A percentile compares a stretch with the other conserved stretches of the same genome.
Evolutionary conservation across 2,888 invertebrate species (phyloP).

Genomic region (Leptogaster cylindrica): DNA sequence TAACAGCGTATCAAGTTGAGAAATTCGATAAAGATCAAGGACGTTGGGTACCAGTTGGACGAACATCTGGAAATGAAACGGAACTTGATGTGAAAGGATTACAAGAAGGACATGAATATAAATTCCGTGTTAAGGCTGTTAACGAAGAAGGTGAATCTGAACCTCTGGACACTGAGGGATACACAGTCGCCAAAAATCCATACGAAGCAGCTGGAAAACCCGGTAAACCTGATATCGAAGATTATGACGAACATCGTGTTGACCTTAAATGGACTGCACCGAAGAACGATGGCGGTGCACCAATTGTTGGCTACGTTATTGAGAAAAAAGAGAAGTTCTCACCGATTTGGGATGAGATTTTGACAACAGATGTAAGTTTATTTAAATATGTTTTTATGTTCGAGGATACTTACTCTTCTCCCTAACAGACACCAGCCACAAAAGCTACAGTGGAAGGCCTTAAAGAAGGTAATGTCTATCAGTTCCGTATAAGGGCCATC

Average conservation of each 20-base stretch:
- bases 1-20: slow-evolving; percentile 91
- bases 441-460: slow-evolving; percentile 85
- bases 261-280: slow-evolving; percentile 94
- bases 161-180: slow-evolving; percentile 88
- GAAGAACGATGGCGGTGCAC: slow-evolving; percentile 93
- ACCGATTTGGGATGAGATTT: slow-evolving; percentile 85
- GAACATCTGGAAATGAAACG: slow-evolving; percentile 77
- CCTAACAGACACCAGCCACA: slow-evolving; percentile 71
- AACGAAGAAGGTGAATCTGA: slow-evolving; percentile 96
- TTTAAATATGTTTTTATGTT: slow-evolving; percentile 40
- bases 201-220: slow-evolving; percentile 89
- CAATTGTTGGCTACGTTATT: slow-evolving; percentile 95
- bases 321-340: slow-evolving; percentile 89
- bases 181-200: slow-evolving; percentile 94
- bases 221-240: slow-evolving; percentile 82
- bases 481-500: slow-evolving; percentile 92
- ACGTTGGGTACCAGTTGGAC: slow-evolving; percentile 92
- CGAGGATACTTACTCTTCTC: slow-evolving; percentile 38
- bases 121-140: slow-evolving; percentile 91
- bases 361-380: slow-evolving; percentile 70
- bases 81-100: slow-evolving; percentile 88
- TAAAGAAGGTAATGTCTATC: slow-evolving; percentile 90
- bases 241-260: slow-evolving; percentile 89
- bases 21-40: slow-evolving; percentile 92
- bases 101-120: slow-evolving; percentile 90